These are phyloP conservation scores for Eupristina koningsbergeri DNA, from an alignment of 1,140 invertebrate genomes.

Conservation along the genomic window DNA sequence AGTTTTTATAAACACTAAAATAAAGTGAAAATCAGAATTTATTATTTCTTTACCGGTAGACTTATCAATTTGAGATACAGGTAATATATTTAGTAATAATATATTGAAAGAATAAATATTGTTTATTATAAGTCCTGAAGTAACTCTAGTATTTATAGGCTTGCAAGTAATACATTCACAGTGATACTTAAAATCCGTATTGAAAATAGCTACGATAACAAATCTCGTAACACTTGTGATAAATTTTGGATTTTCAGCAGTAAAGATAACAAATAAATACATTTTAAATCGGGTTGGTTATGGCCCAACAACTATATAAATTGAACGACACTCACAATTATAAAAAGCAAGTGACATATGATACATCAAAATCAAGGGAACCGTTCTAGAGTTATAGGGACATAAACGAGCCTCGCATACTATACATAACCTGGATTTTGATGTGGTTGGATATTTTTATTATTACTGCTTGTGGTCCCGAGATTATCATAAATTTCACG, in stretches of 20 bases:
- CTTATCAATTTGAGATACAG: neutral
- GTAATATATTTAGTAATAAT: neutral
- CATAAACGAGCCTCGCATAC: neutral
- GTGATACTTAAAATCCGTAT: neutral
- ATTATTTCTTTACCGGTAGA: neutral
- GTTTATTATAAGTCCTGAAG: neutral
- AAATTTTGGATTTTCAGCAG: neutral
- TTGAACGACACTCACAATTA: neutral
- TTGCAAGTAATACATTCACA: neutral
- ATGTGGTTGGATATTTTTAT: conserved; percentile 11
- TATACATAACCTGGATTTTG: neutral
- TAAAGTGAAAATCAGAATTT: neutral
- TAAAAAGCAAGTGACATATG: neutral
- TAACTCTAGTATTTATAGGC: neutral
- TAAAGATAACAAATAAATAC: neutral
- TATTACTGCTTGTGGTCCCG: neutral
- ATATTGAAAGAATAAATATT: neutral
- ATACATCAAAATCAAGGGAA: neutral
- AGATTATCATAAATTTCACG: conserved; percentile 25
- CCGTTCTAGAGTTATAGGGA: neutral
- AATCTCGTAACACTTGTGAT: neutral
- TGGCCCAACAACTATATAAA: neutral
- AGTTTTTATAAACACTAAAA: neutral
- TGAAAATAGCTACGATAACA: neutral
- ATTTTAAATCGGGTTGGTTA: neutral